phyloP scores from a whole-genome alignment of 2,888 invertebrate species.

The Agrotis exclamationis region DNA sequence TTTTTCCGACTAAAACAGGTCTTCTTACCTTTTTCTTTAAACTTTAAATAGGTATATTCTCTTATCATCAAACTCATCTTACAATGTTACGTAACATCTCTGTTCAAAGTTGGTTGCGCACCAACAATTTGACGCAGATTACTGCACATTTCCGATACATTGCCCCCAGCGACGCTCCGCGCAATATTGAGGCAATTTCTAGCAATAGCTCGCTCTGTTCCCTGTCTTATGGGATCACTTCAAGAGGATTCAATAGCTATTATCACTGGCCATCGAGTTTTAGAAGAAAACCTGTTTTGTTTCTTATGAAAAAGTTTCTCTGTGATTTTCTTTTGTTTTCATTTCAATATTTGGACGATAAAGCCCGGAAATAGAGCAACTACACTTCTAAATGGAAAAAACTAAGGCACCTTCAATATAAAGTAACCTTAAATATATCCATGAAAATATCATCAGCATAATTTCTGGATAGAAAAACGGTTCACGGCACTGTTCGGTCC shows the following conservation, averaged over 20 bases:
- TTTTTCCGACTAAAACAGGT: too few relatives aligned
- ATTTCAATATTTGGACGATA: neutral
- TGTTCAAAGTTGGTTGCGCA: constrained; percentile 35
- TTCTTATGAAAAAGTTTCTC: neutral
- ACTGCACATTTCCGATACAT: constrained; percentile 48
- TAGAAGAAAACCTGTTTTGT: neutral
- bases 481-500: too few relatives aligned
- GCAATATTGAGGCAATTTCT: constrained; percentile 35
- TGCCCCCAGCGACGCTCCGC: constrained; percentile 32
- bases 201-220: constrained; percentile 29
- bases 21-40: neutral
- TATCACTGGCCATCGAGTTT: constrained; percentile 12
- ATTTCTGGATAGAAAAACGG: neutral
- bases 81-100: constrained; percentile 12
- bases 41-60: neutral
- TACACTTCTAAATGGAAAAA: too few relatives aligned
- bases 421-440: too few relatives aligned
- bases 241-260: constrained; percentile 5
- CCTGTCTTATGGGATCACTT: constrained; percentile 13
- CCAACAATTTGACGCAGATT: constrained; percentile 46
- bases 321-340: neutral
- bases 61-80: neutral
- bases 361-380: too few relatives aligned
- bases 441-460: neutral
- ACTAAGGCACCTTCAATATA: too few relatives aligned